These are phyloP conservation scores for Netelia inedita DNA, from an alignment of 2,888 invertebrate species.

Conservation along the genomic window DNA sequence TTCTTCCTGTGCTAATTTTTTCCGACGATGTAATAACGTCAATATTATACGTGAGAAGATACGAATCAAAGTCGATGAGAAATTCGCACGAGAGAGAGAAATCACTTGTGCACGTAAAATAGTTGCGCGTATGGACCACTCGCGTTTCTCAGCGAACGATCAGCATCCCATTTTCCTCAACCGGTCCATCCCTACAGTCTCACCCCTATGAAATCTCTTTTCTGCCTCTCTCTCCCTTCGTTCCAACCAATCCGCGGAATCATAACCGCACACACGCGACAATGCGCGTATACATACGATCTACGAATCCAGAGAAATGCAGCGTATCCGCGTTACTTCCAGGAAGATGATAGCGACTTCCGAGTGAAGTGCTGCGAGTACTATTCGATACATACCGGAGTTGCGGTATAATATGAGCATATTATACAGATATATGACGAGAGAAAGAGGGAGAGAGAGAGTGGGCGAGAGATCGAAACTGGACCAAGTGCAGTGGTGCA, in stretches of 20 bases:
- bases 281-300: background rate
- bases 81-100: background rate
- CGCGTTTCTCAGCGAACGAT: background rate
- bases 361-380: slow-evolving; percentile 29
- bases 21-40: slow-evolving; percentile 41
- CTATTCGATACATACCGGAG: slow-evolving; percentile 24
- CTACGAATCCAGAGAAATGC: slow-evolving; percentile 24
- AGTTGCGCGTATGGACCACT: too few species aligned
- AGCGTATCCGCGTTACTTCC: slow-evolving; percentile 43
- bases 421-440: background rate
- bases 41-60: slow-evolving; percentile 64
- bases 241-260: slow-evolving; percentile 46
- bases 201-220: background rate
- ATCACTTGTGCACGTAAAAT: too few species aligned
- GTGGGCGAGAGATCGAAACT: background rate
- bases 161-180: background rate
- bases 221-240: background rate
- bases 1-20: slow-evolving; percentile 40
- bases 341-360: slow-evolving; percentile 57
- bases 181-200: too few species aligned
- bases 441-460: background rate
- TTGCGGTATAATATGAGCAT: slow-evolving; percentile 16
- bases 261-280: slow-evolving; percentile 9
- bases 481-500: slow-evolving; percentile 11
- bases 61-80: background rate